phyloP scores from a whole-genome alignment of 2,888 invertebrate species.

The Lumbricus terrestris region DNA sequence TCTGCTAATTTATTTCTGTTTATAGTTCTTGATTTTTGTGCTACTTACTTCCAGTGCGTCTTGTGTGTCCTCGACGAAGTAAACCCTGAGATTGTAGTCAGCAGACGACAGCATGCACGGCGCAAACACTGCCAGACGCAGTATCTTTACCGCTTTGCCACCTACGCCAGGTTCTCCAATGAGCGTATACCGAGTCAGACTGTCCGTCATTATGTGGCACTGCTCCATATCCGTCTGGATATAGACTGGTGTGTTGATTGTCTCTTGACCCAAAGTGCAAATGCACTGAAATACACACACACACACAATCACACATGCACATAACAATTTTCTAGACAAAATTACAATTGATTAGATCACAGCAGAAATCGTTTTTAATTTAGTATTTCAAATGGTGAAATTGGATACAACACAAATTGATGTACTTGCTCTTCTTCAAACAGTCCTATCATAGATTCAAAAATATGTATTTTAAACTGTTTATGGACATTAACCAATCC shows the following conservation, averaged over 20 bases:
- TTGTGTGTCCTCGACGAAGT: slow-evolving; percentile 88
- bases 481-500: neutral
- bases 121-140: slow-evolving; percentile 84
- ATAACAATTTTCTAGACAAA: neutral
- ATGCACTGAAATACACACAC: slow-evolving; percentile 17
- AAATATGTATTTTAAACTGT: neutral
- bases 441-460: neutral
- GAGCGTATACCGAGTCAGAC: slow-evolving; percentile 81
- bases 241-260: slow-evolving; percentile 84
- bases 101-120: slow-evolving; percentile 64
- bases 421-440: neutral
- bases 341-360: neutral
- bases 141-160: slow-evolving; percentile 71
- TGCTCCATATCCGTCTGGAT: slow-evolving; percentile 86
- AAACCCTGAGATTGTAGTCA: slow-evolving; percentile 80
- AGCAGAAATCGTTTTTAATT: neutral
- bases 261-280: slow-evolving; percentile 73
- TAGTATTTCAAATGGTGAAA: neutral
- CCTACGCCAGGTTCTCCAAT: slow-evolving; percentile 75
- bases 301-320: slow-evolving; percentile 11
- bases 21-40: no score
- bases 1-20: neutral
- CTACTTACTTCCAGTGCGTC: slow-evolving; percentile 74
- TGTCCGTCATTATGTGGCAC: slow-evolving; percentile 83
- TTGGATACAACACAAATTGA: neutral